phyloP scores from a whole-genome alignment of 2,888 invertebrate species.

The Graphium colonna region DNA sequence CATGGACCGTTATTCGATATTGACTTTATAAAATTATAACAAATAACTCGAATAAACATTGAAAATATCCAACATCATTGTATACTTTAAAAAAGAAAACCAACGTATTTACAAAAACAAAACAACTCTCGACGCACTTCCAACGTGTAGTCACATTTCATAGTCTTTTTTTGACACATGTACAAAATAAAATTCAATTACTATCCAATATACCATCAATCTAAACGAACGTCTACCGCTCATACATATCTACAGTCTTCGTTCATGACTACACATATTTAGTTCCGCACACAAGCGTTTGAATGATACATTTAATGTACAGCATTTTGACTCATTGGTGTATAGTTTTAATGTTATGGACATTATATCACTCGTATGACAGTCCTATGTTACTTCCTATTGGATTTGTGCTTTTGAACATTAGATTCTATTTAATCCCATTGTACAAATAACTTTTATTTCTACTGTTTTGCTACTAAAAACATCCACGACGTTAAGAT shows the following conservation, averaged over 20 bases:
- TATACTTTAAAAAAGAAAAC: constrained; percentile 34
- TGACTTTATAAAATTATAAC: constrained; percentile 19
- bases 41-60: constrained; percentile 16
- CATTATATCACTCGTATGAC: constrained; percentile 3
- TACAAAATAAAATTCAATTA: constrained; percentile 39
- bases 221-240: constrained; percentile 65
- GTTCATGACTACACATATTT: constrained; percentile 53
- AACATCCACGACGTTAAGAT: constrained; percentile 5
- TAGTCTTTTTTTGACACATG: constrained; percentile 3
- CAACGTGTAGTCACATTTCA: background rate
- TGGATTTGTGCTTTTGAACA: constrained; percentile 19
- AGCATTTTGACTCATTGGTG: background rate
- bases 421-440: constrained; percentile 7
- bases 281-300: background rate
- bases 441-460: background rate
- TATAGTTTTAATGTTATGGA: constrained; percentile 5
- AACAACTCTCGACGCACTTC: constrained; percentile 32
- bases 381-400: constrained; percentile 9
- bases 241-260: constrained; percentile 70
- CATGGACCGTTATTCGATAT: constrained; percentile 18
- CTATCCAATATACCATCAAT: constrained; percentile 53
- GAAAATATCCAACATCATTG: constrained; percentile 20
- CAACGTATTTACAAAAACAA: constrained; percentile 57
- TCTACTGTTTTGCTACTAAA: constrained; percentile 7
- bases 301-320: background rate